Conservation (phyloP, 2,797 vertebrate species). For the Propithecus perrieri region DNA sequence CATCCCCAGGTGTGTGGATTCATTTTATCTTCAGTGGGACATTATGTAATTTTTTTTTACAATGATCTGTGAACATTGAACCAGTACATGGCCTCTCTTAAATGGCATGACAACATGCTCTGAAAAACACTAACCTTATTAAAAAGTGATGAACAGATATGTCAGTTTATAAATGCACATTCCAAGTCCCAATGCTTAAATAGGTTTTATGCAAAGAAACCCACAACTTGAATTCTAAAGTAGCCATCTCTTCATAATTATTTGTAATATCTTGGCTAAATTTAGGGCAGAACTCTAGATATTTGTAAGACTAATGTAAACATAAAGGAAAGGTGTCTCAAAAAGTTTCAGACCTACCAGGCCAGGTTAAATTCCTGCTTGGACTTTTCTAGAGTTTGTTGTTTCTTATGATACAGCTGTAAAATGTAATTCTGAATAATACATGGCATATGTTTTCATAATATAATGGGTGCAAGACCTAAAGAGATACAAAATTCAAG, state of each 20-base stretch:
- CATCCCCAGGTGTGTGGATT: background rate
- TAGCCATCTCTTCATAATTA: slow-evolving; percentile 7
- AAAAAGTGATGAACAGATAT: slow-evolving; percentile 38
- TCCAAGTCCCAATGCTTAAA: background rate
- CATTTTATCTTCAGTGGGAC: background rate
- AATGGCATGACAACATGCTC: background rate
- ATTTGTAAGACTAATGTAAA: background rate
- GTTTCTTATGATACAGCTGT: background rate
- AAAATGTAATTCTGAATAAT: background rate
- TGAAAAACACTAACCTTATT: slow-evolving; percentile 15
- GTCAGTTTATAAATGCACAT: background rate
- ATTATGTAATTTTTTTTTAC: background rate
- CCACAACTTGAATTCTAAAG: slow-evolving; percentile 17
- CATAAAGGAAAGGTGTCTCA: background rate
- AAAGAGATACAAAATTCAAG: background rate
- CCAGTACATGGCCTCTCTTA: background rate
- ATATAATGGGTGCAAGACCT: background rate
- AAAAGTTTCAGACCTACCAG: background rate
- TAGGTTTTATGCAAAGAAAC: background rate
- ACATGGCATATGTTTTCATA: background rate
- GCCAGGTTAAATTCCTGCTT: background rate
- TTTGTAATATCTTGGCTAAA: background rate
- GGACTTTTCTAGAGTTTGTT: background rate
- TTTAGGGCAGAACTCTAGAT: slow-evolving; percentile 4
- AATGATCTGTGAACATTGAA: background rate